phyloP scores from a whole-genome alignment of 2,888 invertebrate species.

The Polietes domitor region DNA sequence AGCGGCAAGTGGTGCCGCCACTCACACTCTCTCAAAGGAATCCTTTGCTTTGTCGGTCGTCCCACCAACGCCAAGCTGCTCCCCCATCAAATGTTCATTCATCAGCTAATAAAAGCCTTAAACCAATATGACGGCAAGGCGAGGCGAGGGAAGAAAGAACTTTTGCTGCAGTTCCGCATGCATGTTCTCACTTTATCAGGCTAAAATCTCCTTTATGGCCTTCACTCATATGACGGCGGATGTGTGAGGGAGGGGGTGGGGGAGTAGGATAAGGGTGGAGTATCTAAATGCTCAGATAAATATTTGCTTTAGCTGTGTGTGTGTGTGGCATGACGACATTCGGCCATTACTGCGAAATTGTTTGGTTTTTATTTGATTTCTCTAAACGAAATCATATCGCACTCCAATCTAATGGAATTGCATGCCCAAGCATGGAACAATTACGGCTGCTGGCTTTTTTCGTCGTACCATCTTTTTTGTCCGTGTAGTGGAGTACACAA shows the following conservation, averaged over 20 bases:
- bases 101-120: conserved; percentile 29
- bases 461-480: too few relatives aligned
- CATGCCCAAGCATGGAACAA: conserved; percentile 18
- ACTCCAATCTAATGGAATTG: conserved; percentile 17
- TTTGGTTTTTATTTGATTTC: conserved; percentile 33
- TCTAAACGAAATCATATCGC: conserved; percentile 37
- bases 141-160: conserved; percentile 25
- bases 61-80: neutral
- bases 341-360: neutral
- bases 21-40: neutral
- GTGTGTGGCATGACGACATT: conserved; percentile 13
- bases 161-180: neutral
- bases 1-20: neutral
- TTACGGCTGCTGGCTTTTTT: conserved; percentile 17
- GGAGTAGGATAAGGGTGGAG: neutral
- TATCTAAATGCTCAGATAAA: conserved; percentile 24
- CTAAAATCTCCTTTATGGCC: neutral
- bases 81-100: neutral
- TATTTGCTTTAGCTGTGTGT: conserved; percentile 20
- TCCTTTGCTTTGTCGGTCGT: neutral
- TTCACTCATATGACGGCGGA: neutral
- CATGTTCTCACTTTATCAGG: conserved; percentile 11
- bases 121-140: conserved; percentile 26
- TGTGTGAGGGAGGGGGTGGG: neutral
- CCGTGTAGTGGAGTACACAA: conserved; percentile 2